A percentile compares a stretch with the other conserved stretches of the same genome.
Conservation (phyloP, 2,888 invertebrate species). For the Branchipolynoe longqiensis region DNA sequence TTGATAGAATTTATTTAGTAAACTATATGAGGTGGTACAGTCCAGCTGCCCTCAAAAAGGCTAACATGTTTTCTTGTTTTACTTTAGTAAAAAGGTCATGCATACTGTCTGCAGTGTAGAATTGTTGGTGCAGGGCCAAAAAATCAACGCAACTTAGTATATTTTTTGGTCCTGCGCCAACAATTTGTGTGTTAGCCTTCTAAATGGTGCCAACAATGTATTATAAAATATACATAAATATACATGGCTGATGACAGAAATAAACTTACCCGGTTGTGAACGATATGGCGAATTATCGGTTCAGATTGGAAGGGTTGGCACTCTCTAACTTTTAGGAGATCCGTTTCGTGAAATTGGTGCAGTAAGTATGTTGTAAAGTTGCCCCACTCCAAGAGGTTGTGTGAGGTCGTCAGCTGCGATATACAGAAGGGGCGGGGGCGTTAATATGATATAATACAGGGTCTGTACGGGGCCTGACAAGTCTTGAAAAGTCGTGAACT, state of each 20-base stretch:
- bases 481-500: no score
- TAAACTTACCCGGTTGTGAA: conserved; percentile 79
- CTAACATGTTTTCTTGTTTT: no score
- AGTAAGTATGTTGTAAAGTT: conserved; percentile 81
- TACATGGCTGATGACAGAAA: neutral
- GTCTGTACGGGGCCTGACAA: no score
- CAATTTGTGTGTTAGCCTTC: neutral
- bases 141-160: no score
- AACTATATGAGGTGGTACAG: no score
- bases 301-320: conserved; percentile 79
- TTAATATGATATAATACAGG: neutral
- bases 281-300: conserved; percentile 79
- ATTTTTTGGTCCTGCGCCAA: no score
- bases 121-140: no score
- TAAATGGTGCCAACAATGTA: neutral
- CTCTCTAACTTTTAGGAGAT: conserved; percentile 78
- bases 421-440: neutral
- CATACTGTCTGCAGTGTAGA: no score
- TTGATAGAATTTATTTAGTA: no score
- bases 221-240: neutral
- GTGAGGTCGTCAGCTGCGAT: conserved; percentile 79
- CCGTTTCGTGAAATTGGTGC: conserved; percentile 80
- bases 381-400: conserved; percentile 81
- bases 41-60: no score
- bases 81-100: no score